Evolutionary conservation across 1,140 invertebrate genomes (phyloP), one percentile per base, ranked within the genome.

Genomic region (Thaumatotibia leucotreta): DNA sequence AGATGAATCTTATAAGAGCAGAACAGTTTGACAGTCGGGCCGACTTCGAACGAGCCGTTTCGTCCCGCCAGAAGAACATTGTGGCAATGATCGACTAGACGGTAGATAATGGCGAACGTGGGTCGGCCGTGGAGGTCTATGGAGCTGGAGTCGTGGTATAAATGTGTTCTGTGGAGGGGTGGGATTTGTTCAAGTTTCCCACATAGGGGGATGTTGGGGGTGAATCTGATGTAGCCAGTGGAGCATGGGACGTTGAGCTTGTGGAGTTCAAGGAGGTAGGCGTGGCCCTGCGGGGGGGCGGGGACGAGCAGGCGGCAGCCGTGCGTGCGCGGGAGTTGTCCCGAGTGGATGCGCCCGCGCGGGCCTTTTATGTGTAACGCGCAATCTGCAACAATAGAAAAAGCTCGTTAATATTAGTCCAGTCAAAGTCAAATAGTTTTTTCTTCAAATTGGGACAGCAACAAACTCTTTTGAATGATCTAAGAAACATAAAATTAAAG

Each of bases 121-220:
- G 93, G 93, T 77, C 88, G 88, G 61, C 93, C 93, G 69, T 93
- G 92, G 20, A 93, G 77, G 68, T 92, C 88, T 64, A 94, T 84
- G 17, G 86, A 79, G 63, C 82, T 91, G 0, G 68, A 72, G 2
- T 80, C 75, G 0, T 89, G 86, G 75, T 94, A 94, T 50, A 94
- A 89, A 65, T 93, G 91, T 61, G 85, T 90, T 52, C 93, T 90
- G 65, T 93, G 92, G 9, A 79, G 79, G n/a, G 79, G 72, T 0
- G 91, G 85, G 5, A 94, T 86, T 77, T 94, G 93, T 72, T 95
- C 94, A 2, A 94, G 77, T 74, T 95, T 95, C 0, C 94, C 94
- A 77, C 94, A 94, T 0, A 94, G 72, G 0, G 75, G 83, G 0
- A 80, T 76, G 62, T 81, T 84, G 35, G 88, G 82, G 3, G 91